A percentile compares a stretch with the other conserved stretches of the same genome.
phyloP scores from a whole-genome alignment of 2,888 invertebrate genomes.

The Latheticus oryzae region DNA sequence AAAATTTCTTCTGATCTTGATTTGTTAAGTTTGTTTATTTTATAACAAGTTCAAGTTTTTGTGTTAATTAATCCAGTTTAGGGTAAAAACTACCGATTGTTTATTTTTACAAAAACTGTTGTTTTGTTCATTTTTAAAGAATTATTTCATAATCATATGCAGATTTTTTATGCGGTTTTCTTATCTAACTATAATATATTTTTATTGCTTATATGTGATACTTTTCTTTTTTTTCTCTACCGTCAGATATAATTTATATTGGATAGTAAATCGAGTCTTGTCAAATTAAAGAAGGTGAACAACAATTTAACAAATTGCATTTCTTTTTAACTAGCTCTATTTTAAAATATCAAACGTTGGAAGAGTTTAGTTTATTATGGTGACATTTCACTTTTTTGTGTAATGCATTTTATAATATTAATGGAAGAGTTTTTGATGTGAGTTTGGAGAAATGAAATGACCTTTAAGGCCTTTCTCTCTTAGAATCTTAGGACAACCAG shows the following conservation, averaged over 20 bases:
- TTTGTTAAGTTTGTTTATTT: no score
- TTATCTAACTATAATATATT: slow-evolving; percentile 9
- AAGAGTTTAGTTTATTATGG: slow-evolving; percentile 1
- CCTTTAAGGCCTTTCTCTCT: slow-evolving; percentile 36
- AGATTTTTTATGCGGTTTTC: slow-evolving; percentile 2
- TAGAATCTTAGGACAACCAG: slow-evolving; percentile 35
- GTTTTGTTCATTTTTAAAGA: no score
- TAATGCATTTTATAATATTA: neutral
- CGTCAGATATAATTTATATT: slow-evolving; percentile 18
- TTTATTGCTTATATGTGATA: neutral
- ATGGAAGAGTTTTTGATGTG: slow-evolving; percentile 15
- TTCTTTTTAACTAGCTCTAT: slow-evolving; percentile 1
- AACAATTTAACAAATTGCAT: slow-evolving; percentile 26
- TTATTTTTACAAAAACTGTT: no score
- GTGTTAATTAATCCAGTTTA: no score
- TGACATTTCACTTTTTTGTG: slow-evolving; percentile 9
- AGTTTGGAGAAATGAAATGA: slow-evolving; percentile 32
- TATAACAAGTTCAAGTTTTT: no score
- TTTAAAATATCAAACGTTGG: no score
- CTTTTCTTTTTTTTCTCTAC: slow-evolving; percentile 9
- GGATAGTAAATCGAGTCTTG: no score
- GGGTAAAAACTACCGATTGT: no score
- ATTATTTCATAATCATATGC: no score
- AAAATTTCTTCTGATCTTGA: no score
- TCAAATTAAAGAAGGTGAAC: slow-evolving; percentile 29